Conservation (phyloP, 2,888 invertebrate genomes). For the Epinotia nisella region DNA sequence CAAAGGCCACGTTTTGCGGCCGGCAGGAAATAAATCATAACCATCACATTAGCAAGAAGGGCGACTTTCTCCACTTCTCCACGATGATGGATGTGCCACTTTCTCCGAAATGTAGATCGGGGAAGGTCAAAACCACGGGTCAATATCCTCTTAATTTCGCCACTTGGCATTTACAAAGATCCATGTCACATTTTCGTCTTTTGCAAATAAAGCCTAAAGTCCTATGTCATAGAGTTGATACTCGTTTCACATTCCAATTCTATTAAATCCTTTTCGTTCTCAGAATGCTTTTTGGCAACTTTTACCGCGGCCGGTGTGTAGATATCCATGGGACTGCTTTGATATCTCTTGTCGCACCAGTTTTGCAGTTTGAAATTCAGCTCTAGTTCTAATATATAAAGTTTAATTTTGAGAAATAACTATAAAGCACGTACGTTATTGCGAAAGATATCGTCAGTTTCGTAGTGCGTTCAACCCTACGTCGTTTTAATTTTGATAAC, state of each 20-base stretch:
- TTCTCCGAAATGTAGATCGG: slow-evolving; percentile 34
- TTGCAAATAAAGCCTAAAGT: not conserved
- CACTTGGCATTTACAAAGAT: not conserved
- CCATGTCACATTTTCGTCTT: not conserved
- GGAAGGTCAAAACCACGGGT: slow-evolving; percentile 30
- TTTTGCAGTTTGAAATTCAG: not conserved
- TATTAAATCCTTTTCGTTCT: not conserved
- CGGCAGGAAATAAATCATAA: slow-evolving; percentile 21
- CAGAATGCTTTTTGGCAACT: slow-evolving; percentile 16
- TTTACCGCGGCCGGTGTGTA: slow-evolving; percentile 21
- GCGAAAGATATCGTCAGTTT: not conserved
- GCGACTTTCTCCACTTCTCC: slow-evolving; percentile 24
- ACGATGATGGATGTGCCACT: slow-evolving; percentile 30
- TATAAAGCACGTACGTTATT: not conserved
- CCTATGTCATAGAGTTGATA: not conserved
- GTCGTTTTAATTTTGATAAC: slow-evolving; percentile 4
- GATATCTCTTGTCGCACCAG: slow-evolving; percentile 1
- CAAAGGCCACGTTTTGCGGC: not conserved
- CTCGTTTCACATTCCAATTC: not conserved
- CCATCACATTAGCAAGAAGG: slow-evolving; percentile 33
- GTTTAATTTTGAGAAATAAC: not conserved
- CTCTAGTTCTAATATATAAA: not conserved
- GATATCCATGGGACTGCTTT: not conserved
- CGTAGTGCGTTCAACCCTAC: slow-evolving; percentile 18
- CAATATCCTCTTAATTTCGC: slow-evolving; percentile 19